Conservation (phyloP, 2,797 vertebrate genomes). For the Ceryle rudis region DNA sequence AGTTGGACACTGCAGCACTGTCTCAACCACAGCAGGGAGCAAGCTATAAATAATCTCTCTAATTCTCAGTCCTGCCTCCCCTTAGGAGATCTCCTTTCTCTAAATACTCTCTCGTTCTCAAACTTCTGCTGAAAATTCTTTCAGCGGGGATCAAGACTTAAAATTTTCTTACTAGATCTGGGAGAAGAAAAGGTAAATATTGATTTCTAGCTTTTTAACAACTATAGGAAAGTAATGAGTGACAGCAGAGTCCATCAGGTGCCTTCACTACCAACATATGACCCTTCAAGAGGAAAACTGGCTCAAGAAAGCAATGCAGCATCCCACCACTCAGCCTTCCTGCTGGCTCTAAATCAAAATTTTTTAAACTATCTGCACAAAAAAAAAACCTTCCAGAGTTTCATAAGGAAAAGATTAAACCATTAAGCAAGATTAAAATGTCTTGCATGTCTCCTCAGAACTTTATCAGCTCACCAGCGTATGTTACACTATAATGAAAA, state of each 20-base stretch:
- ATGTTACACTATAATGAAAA: background rate
- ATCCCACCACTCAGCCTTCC: background rate
- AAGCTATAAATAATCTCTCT: constrained; percentile 17
- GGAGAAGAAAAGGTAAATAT: constrained; percentile 37
- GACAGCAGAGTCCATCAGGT: background rate
- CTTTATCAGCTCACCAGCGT: constrained; percentile 10
- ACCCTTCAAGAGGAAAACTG: background rate
- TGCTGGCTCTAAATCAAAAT: background rate
- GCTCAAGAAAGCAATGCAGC: background rate
- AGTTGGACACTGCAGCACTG: background rate
- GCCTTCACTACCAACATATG: background rate
- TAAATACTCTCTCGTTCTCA: background rate
- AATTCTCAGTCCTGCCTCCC: constrained; percentile 5
- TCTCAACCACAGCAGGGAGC: background rate
- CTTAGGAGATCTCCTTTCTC: background rate
- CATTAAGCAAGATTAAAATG: constrained; percentile 54
- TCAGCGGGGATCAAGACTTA: background rate
- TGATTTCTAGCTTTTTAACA: constrained; percentile 41
- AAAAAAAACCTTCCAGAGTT: background rate
- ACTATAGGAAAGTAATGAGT: background rate
- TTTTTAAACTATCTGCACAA: background rate
- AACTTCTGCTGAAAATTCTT: constrained; percentile 26
- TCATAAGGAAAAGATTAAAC: constrained; percentile 11
- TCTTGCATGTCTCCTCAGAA: constrained; percentile 24
- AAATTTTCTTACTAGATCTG: background rate